Conservation (phyloP, 2,888 invertebrate species). For the Chalcis sispes region DNA sequence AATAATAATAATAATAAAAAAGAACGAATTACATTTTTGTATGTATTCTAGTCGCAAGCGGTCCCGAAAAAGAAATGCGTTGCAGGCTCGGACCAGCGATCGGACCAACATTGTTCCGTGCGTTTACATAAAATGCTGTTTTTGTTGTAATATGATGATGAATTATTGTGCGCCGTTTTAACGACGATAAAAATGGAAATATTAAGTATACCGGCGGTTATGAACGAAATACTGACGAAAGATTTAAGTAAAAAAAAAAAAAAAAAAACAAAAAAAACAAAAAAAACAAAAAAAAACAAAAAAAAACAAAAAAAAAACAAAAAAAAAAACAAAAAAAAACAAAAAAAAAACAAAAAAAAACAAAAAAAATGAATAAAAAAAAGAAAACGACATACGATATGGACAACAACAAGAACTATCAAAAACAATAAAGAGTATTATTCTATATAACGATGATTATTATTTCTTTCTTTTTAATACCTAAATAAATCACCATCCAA, state of each 20-base stretch:
- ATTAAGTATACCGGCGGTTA: constrained; percentile 48
- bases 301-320: constrained; percentile 72
- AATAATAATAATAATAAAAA: constrained; percentile 57
- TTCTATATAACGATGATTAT: constrained; percentile 72
- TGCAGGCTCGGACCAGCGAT: constrained; percentile 57
- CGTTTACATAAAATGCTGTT: constrained; percentile 52
- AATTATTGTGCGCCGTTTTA: constrained; percentile 55
- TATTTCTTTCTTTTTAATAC: constrained; percentile 39
- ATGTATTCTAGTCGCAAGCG: constrained; percentile 73
- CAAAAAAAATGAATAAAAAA: too few relatives aligned
- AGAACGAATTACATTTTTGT: constrained; percentile 53
- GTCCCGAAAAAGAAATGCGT: constrained; percentile 59
- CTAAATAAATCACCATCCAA: neutral
- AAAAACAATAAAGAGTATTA: constrained; percentile 76
- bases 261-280: constrained; percentile 66
- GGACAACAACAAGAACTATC: constrained; percentile 74
- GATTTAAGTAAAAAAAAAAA: constrained; percentile 47
- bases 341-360: constrained; percentile 76
- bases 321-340: constrained; percentile 73
- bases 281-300: constrained; percentile 75
- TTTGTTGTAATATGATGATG: constrained; percentile 54
- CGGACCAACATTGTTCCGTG: constrained; percentile 54
- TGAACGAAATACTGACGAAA: constrained; percentile 46
- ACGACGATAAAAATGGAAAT: constrained; percentile 29
- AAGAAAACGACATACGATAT: constrained; percentile 70